Percentiles rank a stretch among this genome's conserved stretches.
Conservation (phyloP, 2,888 invertebrate species). For the Drosophila cracens region DNA sequence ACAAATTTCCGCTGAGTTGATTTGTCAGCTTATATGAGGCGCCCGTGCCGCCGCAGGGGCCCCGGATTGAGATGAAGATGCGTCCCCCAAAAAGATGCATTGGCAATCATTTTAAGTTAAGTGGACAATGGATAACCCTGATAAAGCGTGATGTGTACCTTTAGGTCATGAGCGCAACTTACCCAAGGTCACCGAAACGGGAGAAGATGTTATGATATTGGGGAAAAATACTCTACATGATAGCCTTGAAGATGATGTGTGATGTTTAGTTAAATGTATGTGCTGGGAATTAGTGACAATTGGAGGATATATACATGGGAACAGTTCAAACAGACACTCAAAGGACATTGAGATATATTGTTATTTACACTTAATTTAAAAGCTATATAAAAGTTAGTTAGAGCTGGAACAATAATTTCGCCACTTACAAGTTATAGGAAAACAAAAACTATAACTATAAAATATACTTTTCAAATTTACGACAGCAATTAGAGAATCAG, state of each 20-base stretch:
- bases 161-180: slow-evolving; percentile 18
- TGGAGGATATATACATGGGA: slow-evolving; percentile 18
- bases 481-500: not conserved
- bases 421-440: not conserved
- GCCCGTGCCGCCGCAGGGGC: slow-evolving; percentile 12
- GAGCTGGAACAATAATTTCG: not conserved
- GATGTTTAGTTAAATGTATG: slow-evolving; percentile 16
- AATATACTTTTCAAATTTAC: not conserved
- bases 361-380: slow-evolving; percentile 11
- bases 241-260: not conserved
- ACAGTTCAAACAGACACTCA: slow-evolving; percentile 31
- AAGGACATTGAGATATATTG: slow-evolving; percentile 18
- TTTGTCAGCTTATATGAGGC: slow-evolving; percentile 42
- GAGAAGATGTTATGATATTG: slow-evolving; percentile 1
- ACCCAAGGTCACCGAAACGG: slow-evolving; percentile 12
- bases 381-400: slow-evolving; percentile 19
- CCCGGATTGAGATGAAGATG: slow-evolving; percentile 11
- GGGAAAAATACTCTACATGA: not conserved
- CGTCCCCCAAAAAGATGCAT: not conserved
- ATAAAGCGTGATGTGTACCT: not conserved
- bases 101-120: slow-evolving; percentile 8
- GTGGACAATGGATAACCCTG: slow-evolving; percentile 15
- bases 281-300: slow-evolving; percentile 44
- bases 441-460: not conserved
- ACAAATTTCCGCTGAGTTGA: slow-evolving; percentile 23